Base-by-base conservation (phyloP, 2,888 invertebrate species). In the Gastrophysa polygoni region DNA sequence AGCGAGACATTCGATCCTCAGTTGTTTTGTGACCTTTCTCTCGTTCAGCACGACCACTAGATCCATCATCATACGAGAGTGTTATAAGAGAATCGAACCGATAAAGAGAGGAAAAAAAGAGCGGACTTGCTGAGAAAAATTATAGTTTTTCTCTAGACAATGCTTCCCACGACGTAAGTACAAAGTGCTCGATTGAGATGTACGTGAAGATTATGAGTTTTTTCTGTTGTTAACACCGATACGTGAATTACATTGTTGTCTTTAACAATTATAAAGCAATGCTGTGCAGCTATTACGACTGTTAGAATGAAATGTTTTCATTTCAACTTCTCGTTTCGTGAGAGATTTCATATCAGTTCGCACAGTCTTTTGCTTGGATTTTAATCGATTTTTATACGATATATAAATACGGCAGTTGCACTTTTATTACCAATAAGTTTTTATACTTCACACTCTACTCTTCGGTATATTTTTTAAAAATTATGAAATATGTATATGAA, bases 21-120 rank as follows among this genome's bases (percentile, higher is more conserved):
- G 77, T 77, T 75, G 74, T 75, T 75, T 73, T 74, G 77, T 79
- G 79, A 79, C 79, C 79, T 79, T 78, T 77, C 73, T 68, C 68
- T 65, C 57, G 65, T n/a, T n/a, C n/a, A 24, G 17, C 38, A 63
- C 65, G 64, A 65, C 61, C 64, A 68, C 63, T 67, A 63, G 66
- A 68, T 64, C 61, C 60, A 66, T 64, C 59, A 60, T 58, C 61
- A 62, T 38, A 38, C 7, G 38, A 38, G 58, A 58, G 58, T 63
- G 60, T 62, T 55, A 56, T 62, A 59, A 60, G 60, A 63, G 57
- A 58, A 64, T 67, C 64, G 58, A 57, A 61, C 44, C 56, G 56
- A 61, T 49, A 32, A 17, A 56, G 50, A 50, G 46, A 61, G 50
- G 34, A 60, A 56, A 38, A 38, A 38, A 38, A 24, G 4, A 24